A percentile compares a stretch with the other conserved stretches of the same genome.
These are phyloP conservation scores for Neotragus pygmaeus DNA, from an alignment of 2,113 vertebrate genomes.

Conservation along the genomic window DNA sequence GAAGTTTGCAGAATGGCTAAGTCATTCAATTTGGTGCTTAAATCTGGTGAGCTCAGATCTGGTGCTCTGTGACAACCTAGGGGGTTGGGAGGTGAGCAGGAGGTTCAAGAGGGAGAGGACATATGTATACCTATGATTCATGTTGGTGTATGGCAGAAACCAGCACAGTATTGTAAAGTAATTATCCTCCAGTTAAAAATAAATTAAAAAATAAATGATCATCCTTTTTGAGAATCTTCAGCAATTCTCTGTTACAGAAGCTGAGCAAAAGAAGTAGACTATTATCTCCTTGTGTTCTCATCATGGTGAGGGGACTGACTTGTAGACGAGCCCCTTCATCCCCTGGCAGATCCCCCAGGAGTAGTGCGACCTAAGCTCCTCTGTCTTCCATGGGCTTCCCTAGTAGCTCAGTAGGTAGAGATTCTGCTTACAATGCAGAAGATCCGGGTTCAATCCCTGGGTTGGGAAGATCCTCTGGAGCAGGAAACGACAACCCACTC, in stretches of 20 bases:
- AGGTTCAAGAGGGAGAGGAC: background rate
- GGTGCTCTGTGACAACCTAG: background rate
- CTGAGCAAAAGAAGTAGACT: background rate
- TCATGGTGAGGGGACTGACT: background rate
- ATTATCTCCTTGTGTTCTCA: background rate
- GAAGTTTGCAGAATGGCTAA: background rate
- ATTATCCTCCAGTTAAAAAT: background rate
- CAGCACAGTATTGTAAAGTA: background rate
- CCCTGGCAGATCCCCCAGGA: background rate
- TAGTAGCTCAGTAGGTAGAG: background rate
- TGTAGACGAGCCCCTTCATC: background rate
- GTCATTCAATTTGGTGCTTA: background rate
- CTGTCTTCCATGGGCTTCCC: background rate
- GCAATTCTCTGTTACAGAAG: background rate
- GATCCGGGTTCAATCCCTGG: fast-evolving
- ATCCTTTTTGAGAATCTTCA: background rate
- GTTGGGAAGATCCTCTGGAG: background rate
- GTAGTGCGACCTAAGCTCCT: background rate
- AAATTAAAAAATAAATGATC: background rate
- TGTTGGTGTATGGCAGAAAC: background rate
- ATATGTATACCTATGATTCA: background rate
- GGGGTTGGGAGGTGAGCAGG: background rate
- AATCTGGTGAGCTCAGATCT: background rate
- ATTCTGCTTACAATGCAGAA: background rate
- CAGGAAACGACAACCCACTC: background rate